Evolutionary conservation across 1,140 invertebrate genomes (phyloP).

Genomic region (Megathymus violae): DNA sequence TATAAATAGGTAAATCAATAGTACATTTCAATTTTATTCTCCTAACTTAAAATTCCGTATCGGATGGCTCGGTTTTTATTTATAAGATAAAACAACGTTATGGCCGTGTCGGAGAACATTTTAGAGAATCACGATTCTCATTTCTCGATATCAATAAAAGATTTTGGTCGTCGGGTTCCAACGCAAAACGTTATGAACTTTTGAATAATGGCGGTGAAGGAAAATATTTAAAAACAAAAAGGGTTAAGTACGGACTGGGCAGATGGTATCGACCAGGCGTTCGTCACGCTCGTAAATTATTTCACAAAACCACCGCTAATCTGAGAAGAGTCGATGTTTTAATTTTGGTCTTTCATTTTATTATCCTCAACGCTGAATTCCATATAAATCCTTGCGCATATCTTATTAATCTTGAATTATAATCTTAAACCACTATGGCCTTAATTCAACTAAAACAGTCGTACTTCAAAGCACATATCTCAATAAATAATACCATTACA

Average conservation of each 20-base stretch:
- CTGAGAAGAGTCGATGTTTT: conserved; percentile 73
- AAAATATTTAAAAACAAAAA: conserved; percentile 79
- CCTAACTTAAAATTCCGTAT: conserved; percentile 47
- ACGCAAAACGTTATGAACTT: conserved; percentile 77
- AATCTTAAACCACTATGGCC: conserved; percentile 51
- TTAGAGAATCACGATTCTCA: conserved; percentile 67
- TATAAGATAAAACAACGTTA: conserved; percentile 58
- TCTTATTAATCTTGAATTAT: conserved; percentile 61
- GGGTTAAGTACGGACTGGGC: conserved; percentile 72
- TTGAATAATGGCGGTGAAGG: conserved; percentile 78
- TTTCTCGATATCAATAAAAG: conserved; percentile 79
- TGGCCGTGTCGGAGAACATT: conserved; percentile 57
- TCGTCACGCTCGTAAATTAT: conserved; percentile 82
- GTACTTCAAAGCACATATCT: conserved; percentile 52
- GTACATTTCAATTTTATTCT: conserved; percentile 51
- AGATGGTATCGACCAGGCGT: conserved; percentile 77
- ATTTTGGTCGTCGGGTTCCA: conserved; percentile 64
- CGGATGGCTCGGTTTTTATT: conserved; percentile 46
- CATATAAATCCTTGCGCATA: conserved; percentile 63
- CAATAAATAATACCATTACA: conserved; percentile 61
- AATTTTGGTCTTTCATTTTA: conserved; percentile 74
- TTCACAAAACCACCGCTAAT: conserved; percentile 78
- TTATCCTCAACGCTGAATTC: conserved; percentile 60
- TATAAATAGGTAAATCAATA: conserved; percentile 46
- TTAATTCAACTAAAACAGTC: conserved; percentile 61